Evolutionary conservation across 2,888 invertebrate genomes (phyloP), one percentile per base, ranked within the genome.

Genomic region (Clusia tigrina): DNA sequence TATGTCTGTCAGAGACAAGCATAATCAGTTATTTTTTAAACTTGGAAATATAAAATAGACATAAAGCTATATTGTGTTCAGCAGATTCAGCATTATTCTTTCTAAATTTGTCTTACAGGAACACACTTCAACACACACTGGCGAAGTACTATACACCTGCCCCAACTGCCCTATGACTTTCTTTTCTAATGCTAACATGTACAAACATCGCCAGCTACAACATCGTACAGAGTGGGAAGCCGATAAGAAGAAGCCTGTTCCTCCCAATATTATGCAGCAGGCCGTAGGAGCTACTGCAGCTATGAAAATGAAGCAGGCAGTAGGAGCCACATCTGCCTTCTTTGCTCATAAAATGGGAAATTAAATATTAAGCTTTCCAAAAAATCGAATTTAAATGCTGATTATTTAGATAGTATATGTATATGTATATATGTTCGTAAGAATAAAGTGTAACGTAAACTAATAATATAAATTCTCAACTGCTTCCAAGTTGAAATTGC

Each of bases 131-230:
- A 79, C 80, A 2, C 82, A 83, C 62, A 82, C 82, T 0, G 81
- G 82, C 3, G 81, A 82, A 64, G 80, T 80, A 5, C 67, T 82
- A 3, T 83, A 83, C 63, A 81, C 79, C 6, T 83, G 82, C 53
- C 79, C 78, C 18, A 81, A 82, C 70, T 83, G 82, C 52, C 78
- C 82, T n/a, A 81, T 79, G 74, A 82, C 81, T 2, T 83, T 82
- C 70, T 82, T 81, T 65, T 82, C 81, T 1, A 80, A 78, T 69
- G 81, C 80, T 55, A 82, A 82, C 69, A 81, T 83, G 81, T 80
- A 82, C 71, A 79, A 81, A 64, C 82, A 83, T 74, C 74, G 81
- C 1, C 82, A 82, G 67, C 79, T 81, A 22, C 64, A 77, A 46
- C 82, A 83, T 71, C 76, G 78, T 10, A 76, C 78, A 53, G 79